Evolutionary conservation across 1,140 invertebrate species (phyloP).

Genomic region (Conopomorpha cramerella): DNA sequence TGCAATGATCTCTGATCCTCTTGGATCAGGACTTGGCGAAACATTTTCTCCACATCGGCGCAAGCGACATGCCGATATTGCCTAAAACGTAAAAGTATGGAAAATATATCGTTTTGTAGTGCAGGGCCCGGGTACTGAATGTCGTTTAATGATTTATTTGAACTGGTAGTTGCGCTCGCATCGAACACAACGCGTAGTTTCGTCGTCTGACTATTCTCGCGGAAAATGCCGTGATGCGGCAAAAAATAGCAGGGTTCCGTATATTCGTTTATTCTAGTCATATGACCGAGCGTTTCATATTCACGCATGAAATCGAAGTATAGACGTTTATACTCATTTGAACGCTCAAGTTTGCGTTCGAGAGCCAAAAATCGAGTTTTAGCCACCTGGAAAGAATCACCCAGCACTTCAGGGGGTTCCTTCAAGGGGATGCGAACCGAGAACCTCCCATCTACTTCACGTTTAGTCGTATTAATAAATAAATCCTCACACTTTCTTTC

Average conservation of each 20-base stretch:
- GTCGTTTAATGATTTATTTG: too few species aligned
- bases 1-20: background rate
- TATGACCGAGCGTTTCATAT: conserved; percentile 17
- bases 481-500: conserved; percentile 9
- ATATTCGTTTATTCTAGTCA: conserved; percentile 7
- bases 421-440: conserved; percentile 9
- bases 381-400: conserved; percentile 11
- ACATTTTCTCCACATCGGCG: conserved; percentile 1
- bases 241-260: too few species aligned
- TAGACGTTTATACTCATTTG: conserved; percentile 9
- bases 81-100: conserved; percentile 1
- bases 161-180: too few species aligned
- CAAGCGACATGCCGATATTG: background rate
- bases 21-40: conserved; percentile 1
- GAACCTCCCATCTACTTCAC: conserved; percentile 10
- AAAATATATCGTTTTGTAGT: too few species aligned
- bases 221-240: too few species aligned
- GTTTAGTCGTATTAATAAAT: conserved; percentile 8
- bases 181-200: too few species aligned
- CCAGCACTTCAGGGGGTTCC: conserved; percentile 9
- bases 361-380: conserved; percentile 11
- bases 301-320: conserved; percentile 22
- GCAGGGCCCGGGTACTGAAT: too few species aligned
- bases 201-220: too few species aligned
- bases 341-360: conserved; percentile 15